A percentile compares a stretch with the other conserved stretches of the same genome.
phyloP scores from a whole-genome alignment of 2,113 vertebrate species.

The Perccottus glenii region DNA sequence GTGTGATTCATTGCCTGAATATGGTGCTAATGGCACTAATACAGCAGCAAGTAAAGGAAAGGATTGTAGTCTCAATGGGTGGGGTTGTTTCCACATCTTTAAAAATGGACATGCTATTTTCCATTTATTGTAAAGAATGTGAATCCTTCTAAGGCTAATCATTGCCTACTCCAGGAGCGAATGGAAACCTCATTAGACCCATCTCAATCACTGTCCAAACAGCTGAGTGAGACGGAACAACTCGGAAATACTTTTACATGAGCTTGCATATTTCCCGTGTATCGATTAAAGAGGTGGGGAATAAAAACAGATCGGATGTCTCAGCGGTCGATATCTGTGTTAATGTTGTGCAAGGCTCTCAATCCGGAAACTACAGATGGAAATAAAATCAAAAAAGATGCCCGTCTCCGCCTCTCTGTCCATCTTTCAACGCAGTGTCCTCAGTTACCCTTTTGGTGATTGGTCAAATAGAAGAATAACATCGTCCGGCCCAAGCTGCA shows the following conservation, averaged over 20 bases:
- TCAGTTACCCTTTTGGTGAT: slow-evolving; percentile 7
- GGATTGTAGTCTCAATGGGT: slow-evolving; percentile 10
- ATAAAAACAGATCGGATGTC: slow-evolving; percentile 53
- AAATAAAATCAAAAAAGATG: neutral
- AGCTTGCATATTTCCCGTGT: slow-evolving; percentile 48
- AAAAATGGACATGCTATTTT: neutral
- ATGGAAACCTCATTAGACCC: slow-evolving; percentile 38
- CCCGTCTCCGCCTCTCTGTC: slow-evolving; percentile 10
- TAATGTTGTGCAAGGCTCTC: slow-evolving; percentile 29
- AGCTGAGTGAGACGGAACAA: slow-evolving; percentile 30
- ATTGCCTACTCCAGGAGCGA: neutral
- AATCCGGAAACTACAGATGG: slow-evolving; percentile 29
- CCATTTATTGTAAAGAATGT: slow-evolving; percentile 1
- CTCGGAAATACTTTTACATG: slow-evolving; percentile 42
- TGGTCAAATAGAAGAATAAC: slow-evolving; percentile 5
- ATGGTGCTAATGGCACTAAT: slow-evolving; percentile 25
- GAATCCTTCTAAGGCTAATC: slow-evolving; percentile 1
- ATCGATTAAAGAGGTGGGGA: slow-evolving; percentile 37
- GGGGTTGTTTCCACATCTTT: neutral
- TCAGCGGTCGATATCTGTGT: slow-evolving; percentile 37
- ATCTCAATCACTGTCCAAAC: slow-evolving; percentile 28
- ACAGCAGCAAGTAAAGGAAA: slow-evolving; percentile 2
- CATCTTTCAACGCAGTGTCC: slow-evolving; percentile 3
- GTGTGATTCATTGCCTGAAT: slow-evolving; percentile 16
- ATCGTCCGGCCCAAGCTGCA: neutral